Base-by-base conservation (phyloP, 2,797 vertebrate genomes). In the Euthynnus affinis region DNA sequence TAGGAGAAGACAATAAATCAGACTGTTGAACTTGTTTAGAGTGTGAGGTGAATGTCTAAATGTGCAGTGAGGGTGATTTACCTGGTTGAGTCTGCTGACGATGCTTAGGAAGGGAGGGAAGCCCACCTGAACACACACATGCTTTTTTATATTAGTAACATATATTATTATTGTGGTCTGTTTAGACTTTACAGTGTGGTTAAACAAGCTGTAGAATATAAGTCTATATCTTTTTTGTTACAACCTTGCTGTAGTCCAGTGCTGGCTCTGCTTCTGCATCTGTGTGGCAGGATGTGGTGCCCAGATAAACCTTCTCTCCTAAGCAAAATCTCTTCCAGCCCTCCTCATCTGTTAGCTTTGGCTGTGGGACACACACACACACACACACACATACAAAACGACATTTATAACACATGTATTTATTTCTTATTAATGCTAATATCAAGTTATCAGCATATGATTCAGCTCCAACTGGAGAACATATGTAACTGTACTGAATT, bases 31-130 rank as follows among this genome's bases (percentile, higher is more conserved):
- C 18, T 23, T 42, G 9, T 57, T 49, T 13, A 48, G 0, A 34
- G 40, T 14, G 18, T 13, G 14, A 60, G 6, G 1, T 40, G 1
- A 2, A 23, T 17, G 46, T 51, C 1, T 55, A 1, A 25, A 29
- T 1, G 2, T 9, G 44, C 14, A 6, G 25, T 5, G 20, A 10
- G 25, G 40, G 7, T 15, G 23, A 27, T 57, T 91, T 95, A 99
- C 98, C 96, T 99, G 98, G 91, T 94, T 97, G 90, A 99, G 95
- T 92, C 97, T 96, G 94, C 98, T 98, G 78, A 98, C 95, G 61
- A 99, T 99, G 88, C 96, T 99, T 44, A 98, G 94, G 85, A 99
- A 95, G 22, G 98, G 98, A 74, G 98, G 98, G 90, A 99, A 99
- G 58, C 98, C 98, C 80, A 98, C 88, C 98, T 99, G 91, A 56